Evolutionary conservation across 2,888 invertebrate species (phyloP).

Genomic region (Drosophila putrida): DNA sequence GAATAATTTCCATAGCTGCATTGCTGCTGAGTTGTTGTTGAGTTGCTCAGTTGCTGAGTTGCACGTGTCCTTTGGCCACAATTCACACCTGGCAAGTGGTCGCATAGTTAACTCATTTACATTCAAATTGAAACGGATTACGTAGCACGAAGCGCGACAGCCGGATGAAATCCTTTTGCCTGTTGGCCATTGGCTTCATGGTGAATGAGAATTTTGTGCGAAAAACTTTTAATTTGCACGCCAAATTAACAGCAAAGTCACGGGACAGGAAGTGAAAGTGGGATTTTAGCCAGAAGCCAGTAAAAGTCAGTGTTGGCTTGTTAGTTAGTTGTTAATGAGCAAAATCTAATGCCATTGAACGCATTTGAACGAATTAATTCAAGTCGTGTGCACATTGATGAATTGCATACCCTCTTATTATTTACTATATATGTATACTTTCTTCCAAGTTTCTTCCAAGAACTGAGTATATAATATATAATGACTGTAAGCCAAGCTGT

Average conservation of each 20-base stretch:
- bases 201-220: constrained; percentile 39
- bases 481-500: constrained; percentile 9
- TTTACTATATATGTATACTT: background rate
- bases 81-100: constrained; percentile 40
- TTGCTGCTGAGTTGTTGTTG: background rate
- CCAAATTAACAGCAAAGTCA: constrained; percentile 28
- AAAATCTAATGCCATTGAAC: constrained; percentile 33
- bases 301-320: constrained; percentile 10
- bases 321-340: constrained; percentile 47
- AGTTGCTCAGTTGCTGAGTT: background rate
- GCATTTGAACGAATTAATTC: constrained; percentile 54
- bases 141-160: constrained; percentile 34
- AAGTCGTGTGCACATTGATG: constrained; percentile 45
- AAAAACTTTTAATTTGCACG: constrained; percentile 61
- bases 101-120: constrained; percentile 66
- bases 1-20: constrained; percentile 3
- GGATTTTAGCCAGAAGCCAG: constrained; percentile 2
- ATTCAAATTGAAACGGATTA: constrained; percentile 63
- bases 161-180: constrained; percentile 29
- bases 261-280: constrained; percentile 1
- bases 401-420: constrained; percentile 20
- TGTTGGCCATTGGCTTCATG: constrained; percentile 14
- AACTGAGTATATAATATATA: background rate
- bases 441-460: background rate
- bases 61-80: constrained; percentile 30